Evolutionary conservation across 1,140 invertebrate genomes (phyloP).

Genomic region (Leptopilina clavipes): DNA sequence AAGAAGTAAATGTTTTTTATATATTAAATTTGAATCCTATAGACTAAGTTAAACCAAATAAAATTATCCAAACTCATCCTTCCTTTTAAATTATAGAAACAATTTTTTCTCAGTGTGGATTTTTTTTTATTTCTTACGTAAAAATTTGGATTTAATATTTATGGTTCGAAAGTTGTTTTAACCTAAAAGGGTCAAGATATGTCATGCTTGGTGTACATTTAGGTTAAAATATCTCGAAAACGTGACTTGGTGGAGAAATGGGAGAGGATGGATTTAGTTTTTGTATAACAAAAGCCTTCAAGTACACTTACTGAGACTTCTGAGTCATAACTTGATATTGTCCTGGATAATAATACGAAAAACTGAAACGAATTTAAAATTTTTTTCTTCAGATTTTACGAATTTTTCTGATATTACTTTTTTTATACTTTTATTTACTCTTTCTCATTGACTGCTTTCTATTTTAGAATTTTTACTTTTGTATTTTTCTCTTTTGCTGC

Average conservation of each 20-base stretch:
- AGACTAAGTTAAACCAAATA: too few species aligned
- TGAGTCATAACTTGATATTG: not conserved
- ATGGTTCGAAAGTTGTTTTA: not conserved
- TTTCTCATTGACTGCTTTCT: too few species aligned
- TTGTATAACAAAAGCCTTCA: constrained; percentile 1
- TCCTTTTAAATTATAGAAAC: too few species aligned
- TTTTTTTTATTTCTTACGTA: too few species aligned
- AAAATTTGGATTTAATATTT: not conserved
- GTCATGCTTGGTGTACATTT: not conserved
- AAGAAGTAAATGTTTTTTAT: too few species aligned
- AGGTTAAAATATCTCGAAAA: constrained; percentile 9
- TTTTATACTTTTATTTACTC: too few species aligned
- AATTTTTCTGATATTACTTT: too few species aligned
- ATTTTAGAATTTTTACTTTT: too few species aligned
- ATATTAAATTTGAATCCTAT: too few species aligned
- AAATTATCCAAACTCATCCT: too few species aligned
- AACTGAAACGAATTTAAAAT: not conserved
- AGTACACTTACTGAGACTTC: constrained; percentile 2
- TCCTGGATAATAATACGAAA: not conserved
- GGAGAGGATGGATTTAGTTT: not conserved
- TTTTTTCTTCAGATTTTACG: not conserved
- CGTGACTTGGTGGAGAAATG: constrained; percentile 7
- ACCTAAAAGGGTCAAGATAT: not conserved
- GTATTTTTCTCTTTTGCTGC: too few species aligned
- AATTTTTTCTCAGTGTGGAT: too few species aligned